Evolutionary conservation across 2,113 vertebrate genomes (phyloP), one percentile per base, ranked within the genome.

Genomic region (Fregata magnificens): DNA sequence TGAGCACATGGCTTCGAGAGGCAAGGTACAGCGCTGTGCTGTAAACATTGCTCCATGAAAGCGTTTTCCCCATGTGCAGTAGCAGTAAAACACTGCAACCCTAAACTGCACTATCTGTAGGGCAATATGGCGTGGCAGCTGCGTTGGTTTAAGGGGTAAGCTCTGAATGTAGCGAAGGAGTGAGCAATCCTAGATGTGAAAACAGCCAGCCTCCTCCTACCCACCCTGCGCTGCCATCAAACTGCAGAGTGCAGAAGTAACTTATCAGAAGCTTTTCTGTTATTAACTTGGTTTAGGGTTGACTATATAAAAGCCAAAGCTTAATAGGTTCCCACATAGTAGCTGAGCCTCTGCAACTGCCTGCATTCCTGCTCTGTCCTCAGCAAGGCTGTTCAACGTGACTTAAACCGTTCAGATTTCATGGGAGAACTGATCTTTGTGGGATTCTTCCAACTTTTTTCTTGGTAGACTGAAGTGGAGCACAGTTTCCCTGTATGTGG

Each of bases 181-280:
- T 7, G 32, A 88, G 17, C 3, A 1, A 34, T 58, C 29, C 21
- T 24, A 29, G 18, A 20, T 36, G 50, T 71, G 77, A 65, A 32
- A 70, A 32, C 31, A 52, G 28, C 12, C 52, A 67, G 9, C 25
- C 13, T n/a, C 15, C 9, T 79, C 29, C 44, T 56, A 38, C 49
- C 11, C 25, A 20, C 38, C 7, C 29, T 4, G 2, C 0, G 0
- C 61, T 0, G 1, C 34, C 34, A 16, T 62, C 73, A 16, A 32
- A 21, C 67, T 69, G 66, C 36, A 5, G 59, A 38, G 14, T 16
- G 25, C 31, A 11, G 28, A 32, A 63, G 25, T 56, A 79, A 62
- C 42, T 69, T 49, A 31, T 0, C 42, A 28, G 53, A 66, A 76
- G 19, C 26, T 32, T 45, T 86, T 65, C n/a, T 61, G n/a, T 63